Base-by-base conservation (phyloP, 2,113 vertebrate genomes). In the Globicephala melas region DNA sequence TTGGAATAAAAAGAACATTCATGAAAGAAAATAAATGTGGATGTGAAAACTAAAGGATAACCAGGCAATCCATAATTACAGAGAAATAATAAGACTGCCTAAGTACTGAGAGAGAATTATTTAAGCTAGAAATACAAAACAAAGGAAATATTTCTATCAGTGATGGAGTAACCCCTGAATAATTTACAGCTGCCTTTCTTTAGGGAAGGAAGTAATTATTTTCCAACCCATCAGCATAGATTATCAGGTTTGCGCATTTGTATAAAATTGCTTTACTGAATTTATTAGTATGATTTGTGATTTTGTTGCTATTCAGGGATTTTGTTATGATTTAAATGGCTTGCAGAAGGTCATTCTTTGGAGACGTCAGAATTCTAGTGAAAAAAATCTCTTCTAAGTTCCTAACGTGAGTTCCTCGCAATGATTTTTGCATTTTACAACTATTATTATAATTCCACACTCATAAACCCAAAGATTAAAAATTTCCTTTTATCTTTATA, bases 161-260 rank as follows among this genome's bases (percentile, higher is more conserved):
- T 44, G 1, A 58, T 95, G 33, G 53, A 87, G 38, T 23, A 81
- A 89, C 47, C 18, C n/a, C 92, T 96, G 86, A 93, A 14, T 11
- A 97, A 95, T 1, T 93, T 94, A 82, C 11, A 95, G 25, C 1
- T 82, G 41, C 79, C 60, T 96, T 97, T 97, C 44, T 94, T 93
- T 89, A 63, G 63, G 15, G 70, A 97, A 73, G 17, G 44, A 92
- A 92, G 68, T 94, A 86, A 96, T 96, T 97, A 97, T 96, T 96
- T 96, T 74, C 3, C 1, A 96, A 20, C 2, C 33, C 92, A 96
- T 97, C 90, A 85, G 20, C 53, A 74, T 71, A 92, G 92, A 97
- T 94, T 65, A 96, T 92, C 97, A 97, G 41, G 31, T 47, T 92
- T 73, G 36, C 50, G 38, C 26, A 58, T 85, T 94, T 92, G 14